Evolutionary conservation across 2,797 vertebrate genomes (phyloP).

Genomic region (Phalanger gymnotis): DNA sequence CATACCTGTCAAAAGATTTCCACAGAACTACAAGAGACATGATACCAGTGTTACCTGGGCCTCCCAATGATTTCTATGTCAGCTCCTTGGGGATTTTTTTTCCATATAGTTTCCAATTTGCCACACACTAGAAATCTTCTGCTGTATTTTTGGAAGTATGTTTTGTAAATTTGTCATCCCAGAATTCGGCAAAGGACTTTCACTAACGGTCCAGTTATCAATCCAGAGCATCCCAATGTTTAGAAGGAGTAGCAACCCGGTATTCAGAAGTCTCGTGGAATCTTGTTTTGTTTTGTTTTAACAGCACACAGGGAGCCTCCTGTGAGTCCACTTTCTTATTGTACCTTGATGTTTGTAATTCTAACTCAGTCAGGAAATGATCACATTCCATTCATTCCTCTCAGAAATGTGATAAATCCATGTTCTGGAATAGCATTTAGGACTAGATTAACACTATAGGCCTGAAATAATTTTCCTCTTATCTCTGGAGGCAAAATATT

Average conservation of each 20-base stretch:
- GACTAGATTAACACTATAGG: conserved; percentile 60
- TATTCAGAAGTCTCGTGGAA: neutral
- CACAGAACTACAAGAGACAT: conserved; percentile 36
- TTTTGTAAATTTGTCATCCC: conserved; percentile 28
- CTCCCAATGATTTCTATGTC: neutral
- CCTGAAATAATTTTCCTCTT: conserved; percentile 38
- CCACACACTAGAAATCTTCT: conserved; percentile 46
- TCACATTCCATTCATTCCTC: conserved; percentile 70
- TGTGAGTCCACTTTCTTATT: conserved; percentile 49
- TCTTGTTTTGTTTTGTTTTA: conserved; percentile 5
- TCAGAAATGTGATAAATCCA: conserved; percentile 52
- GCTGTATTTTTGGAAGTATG: neutral
- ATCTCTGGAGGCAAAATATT: neutral
- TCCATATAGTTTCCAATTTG: conserved; percentile 10
- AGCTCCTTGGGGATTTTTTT: conserved; percentile 5
- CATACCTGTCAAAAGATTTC: conserved; percentile 24
- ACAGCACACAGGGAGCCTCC: neutral
- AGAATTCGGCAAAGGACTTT: neutral
- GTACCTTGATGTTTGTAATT: conserved; percentile 71
- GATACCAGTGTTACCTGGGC: conserved; percentile 29
- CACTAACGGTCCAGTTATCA: conserved; percentile 23
- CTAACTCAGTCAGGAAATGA: conserved; percentile 74
- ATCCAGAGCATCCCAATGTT: neutral
- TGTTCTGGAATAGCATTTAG: conserved; percentile 66
- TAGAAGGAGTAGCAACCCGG: neutral